Evolutionary conservation across 2,113 vertebrate genomes (phyloP), one percentile per base, ranked within the genome.

Genomic region (Verasper variegatus): DNA sequence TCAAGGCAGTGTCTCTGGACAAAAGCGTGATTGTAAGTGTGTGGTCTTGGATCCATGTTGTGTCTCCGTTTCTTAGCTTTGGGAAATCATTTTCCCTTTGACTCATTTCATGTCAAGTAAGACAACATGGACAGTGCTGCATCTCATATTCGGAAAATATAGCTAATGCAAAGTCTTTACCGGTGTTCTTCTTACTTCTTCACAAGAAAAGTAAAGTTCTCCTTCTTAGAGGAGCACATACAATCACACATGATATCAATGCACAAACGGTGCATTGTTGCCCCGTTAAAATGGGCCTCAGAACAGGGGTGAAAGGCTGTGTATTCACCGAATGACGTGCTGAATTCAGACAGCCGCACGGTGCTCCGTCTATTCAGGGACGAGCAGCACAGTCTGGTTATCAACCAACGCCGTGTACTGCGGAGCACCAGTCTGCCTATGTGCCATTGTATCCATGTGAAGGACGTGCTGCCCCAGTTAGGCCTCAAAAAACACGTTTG

Each of bases 221-320:
- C 5, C 27, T 31, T 52, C 20, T 52, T n/a, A 52, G 20, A 52
- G 51, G 20, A 52, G 51, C n/a, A 23, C 56, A 64, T 0, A 40
- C 35, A 42, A 55, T 42, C 27, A 57, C 37, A 47, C 42, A 85
- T 63, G 51, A 74, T 70, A 66, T 77, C 57, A 56, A 59, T 40
- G 5, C 79, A 91, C 77, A 87, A 76, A 76, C 3, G 26, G 20
- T 3, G 65, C 71, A 83, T 80, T 89, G 87, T 82, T 12, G 18
- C 2, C n/a, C 1, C 8, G 37, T 67, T 68, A 64, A 63, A 52
- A 52, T 6, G 47, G 72, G 71, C 14, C 76, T 63, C 60, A 66
- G n/a, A 56, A 12, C 45, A 1, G 59, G 71, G 45, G 49, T 35
- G 0, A 74, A 64, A 64, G 42, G 65, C 35, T 35, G 54, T 18